These are phyloP conservation scores for Poeciliopsis retropinna DNA, from an alignment of 2,113 vertebrate genomes.

Conservation along the genomic window DNA sequence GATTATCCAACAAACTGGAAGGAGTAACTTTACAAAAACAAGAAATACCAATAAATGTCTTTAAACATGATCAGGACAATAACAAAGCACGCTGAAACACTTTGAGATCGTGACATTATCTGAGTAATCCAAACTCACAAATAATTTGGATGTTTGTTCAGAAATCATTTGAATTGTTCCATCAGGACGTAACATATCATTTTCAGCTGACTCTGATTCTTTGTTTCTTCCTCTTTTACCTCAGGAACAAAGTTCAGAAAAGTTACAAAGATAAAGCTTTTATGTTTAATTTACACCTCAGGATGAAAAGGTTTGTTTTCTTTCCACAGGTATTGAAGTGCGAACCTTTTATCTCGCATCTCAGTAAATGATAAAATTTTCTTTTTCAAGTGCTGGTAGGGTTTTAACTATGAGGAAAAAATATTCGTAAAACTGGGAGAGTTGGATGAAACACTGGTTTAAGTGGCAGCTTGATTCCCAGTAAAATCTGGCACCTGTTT, in stretches of 20 bases:
- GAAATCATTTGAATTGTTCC: neutral
- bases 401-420: constrained; percentile 15
- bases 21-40: neutral
- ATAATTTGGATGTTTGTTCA: neutral
- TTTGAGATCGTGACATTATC: neutral
- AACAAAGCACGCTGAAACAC: neutral
- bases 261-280: neutral
- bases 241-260: neutral
- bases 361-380: constrained; percentile 9
- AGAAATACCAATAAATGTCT: neutral
- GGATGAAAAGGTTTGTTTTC: neutral
- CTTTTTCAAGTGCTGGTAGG: constrained; percentile 1
- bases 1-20: neutral
- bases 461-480: constrained; percentile 30
- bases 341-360: neutral
- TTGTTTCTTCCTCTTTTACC: neutral
- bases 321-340: neutral
- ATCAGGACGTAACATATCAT: neutral
- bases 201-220: neutral
- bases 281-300: neutral
- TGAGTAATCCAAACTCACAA: neutral
- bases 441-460: constrained; percentile 20
- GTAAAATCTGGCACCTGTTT: constrained; percentile 45
- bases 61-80: neutral
- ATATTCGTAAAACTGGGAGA: neutral